These are phyloP conservation scores for Drosophila tristis DNA, from an alignment of 1,140 invertebrate species.

Conservation along the genomic window DNA sequence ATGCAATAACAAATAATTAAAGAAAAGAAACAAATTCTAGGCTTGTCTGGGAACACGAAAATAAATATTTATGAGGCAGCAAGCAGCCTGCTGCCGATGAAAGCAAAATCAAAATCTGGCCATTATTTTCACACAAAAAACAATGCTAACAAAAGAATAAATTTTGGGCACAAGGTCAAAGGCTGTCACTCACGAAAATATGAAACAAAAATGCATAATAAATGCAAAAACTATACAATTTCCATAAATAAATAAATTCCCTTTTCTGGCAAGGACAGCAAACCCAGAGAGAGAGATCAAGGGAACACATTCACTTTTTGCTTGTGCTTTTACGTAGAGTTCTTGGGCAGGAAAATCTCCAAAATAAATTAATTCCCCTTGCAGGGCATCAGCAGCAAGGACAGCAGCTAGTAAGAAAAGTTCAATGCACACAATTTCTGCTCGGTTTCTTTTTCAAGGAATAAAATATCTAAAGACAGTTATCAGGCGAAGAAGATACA, in stretches of 20 bases:
- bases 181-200: conserved; percentile 20
- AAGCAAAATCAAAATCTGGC: conserved; percentile 19
- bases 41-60: conserved; percentile 14
- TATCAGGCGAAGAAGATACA: too few relatives aligned
- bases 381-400: too few relatives aligned
- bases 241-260: conserved; percentile 4
- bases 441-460: too few relatives aligned
- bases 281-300: too few relatives aligned
- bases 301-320: conserved; percentile 1
- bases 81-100: background rate
- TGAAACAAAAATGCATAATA: background rate
- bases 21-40: conserved; percentile 19
- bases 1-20: conserved; percentile 30
- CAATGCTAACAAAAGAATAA: conserved; percentile 43
- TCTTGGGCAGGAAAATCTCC: background rate
- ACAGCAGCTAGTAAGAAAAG: too few relatives aligned
- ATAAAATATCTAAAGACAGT: too few relatives aligned
- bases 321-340: background rate
- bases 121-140: conserved; percentile 8
- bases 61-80: conserved; percentile 42
- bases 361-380: too few relatives aligned
- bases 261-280: conserved; percentile 1
- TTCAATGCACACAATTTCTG: too few relatives aligned
- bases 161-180: conserved; percentile 47
- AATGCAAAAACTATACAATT: conserved; percentile 16